Conservation (phyloP, 2,113 vertebrate genomes). For the Urocolius indicus region DNA sequence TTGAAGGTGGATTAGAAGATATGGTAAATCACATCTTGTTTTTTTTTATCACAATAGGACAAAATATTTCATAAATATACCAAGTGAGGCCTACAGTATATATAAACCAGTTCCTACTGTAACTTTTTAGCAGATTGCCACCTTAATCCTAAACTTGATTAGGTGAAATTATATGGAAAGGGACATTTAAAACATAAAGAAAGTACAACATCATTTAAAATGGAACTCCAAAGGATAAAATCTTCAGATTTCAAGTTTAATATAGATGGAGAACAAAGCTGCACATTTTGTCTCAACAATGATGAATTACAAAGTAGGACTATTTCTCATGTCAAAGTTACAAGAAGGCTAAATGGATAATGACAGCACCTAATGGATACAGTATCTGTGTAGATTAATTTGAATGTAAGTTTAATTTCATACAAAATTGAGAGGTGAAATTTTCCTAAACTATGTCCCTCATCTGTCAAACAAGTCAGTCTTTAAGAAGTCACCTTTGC, state of each 20-base stretch:
- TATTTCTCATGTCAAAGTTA: not conserved
- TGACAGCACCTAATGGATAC: not conserved
- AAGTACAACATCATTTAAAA: not conserved
- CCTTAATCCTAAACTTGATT: not conserved
- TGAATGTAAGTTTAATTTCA: constrained; percentile 22
- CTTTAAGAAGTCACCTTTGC: not conserved
- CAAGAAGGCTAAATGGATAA: not conserved
- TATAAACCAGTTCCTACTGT: not conserved
- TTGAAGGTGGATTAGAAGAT: not conserved
- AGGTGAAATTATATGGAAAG: not conserved
- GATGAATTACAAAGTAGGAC: not conserved
- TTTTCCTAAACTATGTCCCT: not conserved
- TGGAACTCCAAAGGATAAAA: not conserved
- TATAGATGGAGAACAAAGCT: not conserved
- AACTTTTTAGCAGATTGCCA: not conserved
- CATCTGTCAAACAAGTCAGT: not conserved
- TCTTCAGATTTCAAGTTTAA: not conserved
- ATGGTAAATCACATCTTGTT: not conserved
- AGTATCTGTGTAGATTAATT: not conserved
- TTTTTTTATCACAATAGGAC: not conserved
- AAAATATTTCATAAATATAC: not conserved
- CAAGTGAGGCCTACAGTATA: not conserved
- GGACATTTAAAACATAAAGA: not conserved
- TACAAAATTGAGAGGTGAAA: not conserved
- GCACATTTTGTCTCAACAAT: not conserved